A percentile compares a stretch with the other conserved stretches of the same genome.
Evolutionary conservation across 2,113 vertebrate species (phyloP).

Genomic region (Podilymbus podiceps): DNA sequence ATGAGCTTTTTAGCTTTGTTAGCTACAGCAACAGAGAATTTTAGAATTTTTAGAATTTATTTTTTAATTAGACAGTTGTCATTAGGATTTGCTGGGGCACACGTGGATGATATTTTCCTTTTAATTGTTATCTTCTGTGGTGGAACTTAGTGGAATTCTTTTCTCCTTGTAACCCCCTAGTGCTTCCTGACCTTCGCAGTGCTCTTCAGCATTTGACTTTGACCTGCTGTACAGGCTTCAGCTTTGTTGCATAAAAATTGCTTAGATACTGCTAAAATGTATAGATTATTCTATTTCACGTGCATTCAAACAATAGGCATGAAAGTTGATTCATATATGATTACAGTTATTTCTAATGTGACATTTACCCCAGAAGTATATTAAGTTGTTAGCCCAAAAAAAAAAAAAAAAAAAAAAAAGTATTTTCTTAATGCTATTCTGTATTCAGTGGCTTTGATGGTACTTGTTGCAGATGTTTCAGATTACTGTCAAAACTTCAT

Average conservation of each 20-base stretch:
- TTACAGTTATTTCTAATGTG: conserved; percentile 3
- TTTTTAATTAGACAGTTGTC: not conserved
- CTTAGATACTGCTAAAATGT: not conserved
- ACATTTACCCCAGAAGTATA: conserved; percentile 16
- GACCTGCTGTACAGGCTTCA: not conserved
- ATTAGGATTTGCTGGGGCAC: not conserved
- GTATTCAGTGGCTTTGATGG: conserved; percentile 22
- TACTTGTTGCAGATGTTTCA: conserved; percentile 66
- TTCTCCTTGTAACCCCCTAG: not conserved
- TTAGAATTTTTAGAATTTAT: not conserved
- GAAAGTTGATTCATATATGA: not conserved
- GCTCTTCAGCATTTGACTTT: not conserved
- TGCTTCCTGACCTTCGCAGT: not conserved
- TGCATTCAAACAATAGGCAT: not conserved
- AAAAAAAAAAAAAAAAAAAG: not conserved
- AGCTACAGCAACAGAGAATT: not conserved
- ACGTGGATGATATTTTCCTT: not conserved
- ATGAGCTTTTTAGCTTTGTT: not conserved
- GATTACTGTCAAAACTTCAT: conserved; percentile 68
- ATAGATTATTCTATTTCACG: not conserved
- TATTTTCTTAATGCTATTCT: conserved; percentile 15
- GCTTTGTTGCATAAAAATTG: not conserved
- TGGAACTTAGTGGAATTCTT: not conserved
- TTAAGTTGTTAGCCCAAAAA: conserved; percentile 32
- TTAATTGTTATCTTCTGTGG: not conserved